Base-by-base conservation (phyloP, 1,140 invertebrate genomes). In the Cotesia vestalis region DNA sequence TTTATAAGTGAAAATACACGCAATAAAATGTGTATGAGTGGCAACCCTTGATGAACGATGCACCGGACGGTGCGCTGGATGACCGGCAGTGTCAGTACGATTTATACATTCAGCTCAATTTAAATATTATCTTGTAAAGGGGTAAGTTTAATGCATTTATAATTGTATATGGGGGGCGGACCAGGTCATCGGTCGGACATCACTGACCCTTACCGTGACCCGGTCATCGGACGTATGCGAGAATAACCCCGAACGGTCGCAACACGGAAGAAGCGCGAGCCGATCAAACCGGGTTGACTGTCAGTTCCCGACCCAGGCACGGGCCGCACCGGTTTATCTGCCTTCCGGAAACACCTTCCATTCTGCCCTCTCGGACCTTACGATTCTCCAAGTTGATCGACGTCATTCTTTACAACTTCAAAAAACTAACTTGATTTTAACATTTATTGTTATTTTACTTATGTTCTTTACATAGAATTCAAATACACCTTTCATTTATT, bases 1-100 rank as follows among this genome's bases (percentile, higher is more conserved):
- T 85, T 85, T 85, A 85, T 83, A 82, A 83, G 77, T 75, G 81
- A 84, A 85, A 84, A 83, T 84, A 84, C 82, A 83, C 62, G 81
- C 78, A 84, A 84, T 84, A 83, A 84, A 84, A 77, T 78, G 59
- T 74, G 72, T 74, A 66, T 63, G 55, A 52, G 66, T 68, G 67
- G 46, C 59, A 53, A 62, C 68, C 63, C 52, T 73, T 73, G 20
- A 51, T 71, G 59, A 69, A 40, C 35, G 38, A 53, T 69, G 55
- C 68, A 53, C 71, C 51, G 52, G 69, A 66, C 40, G 17, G 36
- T 51, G 14, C 12, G 9, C 20, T n/a, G 59, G 14, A n/a, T 14
- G 40, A 38, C 11, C 40, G n/a, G 14, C n/a, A 46, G 66, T 40
- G 61, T 57, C 38, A 64, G 62, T 57, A 61, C 66, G 64, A 73